Conservation (phyloP, 2,888 invertebrate species). For the Patella caerulea region DNA sequence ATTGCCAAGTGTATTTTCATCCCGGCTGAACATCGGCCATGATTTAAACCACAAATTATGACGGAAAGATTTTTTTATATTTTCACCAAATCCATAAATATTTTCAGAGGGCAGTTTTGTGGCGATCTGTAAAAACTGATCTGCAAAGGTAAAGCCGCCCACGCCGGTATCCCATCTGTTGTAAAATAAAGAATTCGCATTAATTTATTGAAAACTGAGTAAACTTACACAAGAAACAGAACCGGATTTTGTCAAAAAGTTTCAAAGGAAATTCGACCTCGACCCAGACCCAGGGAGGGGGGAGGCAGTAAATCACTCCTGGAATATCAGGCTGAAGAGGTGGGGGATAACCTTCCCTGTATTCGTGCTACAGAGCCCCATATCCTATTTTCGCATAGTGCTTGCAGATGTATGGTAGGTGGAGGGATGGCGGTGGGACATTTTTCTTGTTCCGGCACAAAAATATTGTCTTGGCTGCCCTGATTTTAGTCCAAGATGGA, state of each 20-base stretch:
- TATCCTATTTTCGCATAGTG: too few relatives aligned
- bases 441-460: too few relatives aligned
- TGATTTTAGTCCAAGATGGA: too few relatives aligned
- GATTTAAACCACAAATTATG: slow-evolving; percentile 65
- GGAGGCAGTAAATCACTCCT: too few relatives aligned
- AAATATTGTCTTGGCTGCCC: too few relatives aligned
- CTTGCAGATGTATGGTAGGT: too few relatives aligned
- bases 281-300: too few relatives aligned
- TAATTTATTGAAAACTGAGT: background rate
- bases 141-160: slow-evolving; percentile 70
- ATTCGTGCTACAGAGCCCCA: too few relatives aligned
- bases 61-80: slow-evolving; percentile 66
- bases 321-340: too few relatives aligned
- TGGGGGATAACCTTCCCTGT: too few relatives aligned
- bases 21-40: slow-evolving; percentile 70
- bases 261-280: background rate
- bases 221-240: background rate
- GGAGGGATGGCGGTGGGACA: too few relatives aligned
- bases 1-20: slow-evolving; percentile 58
- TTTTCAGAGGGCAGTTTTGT: slow-evolving; percentile 68
- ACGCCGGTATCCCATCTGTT: slow-evolving; percentile 57
- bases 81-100: slow-evolving; percentile 73
- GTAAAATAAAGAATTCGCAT: slow-evolving; percentile 1
- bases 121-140: slow-evolving; percentile 72
- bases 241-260: background rate